Evolutionary conservation across 2,888 invertebrate species (phyloP).

Genomic region (Merodon equestris): DNA sequence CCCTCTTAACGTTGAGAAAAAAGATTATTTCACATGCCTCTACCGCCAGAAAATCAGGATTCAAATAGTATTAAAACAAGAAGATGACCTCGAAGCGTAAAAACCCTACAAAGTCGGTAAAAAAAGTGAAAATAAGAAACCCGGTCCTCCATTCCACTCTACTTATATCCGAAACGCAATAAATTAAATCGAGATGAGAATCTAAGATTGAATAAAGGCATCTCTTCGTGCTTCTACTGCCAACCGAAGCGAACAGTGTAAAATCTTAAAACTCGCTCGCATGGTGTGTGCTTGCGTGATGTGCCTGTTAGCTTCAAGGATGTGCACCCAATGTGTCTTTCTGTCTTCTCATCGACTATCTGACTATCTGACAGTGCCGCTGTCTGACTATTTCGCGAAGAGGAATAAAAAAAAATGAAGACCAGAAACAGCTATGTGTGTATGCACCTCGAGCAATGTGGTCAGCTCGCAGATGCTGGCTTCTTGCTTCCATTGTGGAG

Average conservation of each 20-base stretch:
- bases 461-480: conserved; percentile 18
- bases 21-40: too few relatives aligned
- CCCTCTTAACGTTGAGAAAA: too few relatives aligned
- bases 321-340: conserved; percentile 52
- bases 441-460: conserved; percentile 55
- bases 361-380: too few relatives aligned
- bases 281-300: conserved; percentile 36
- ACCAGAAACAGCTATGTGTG: conserved; percentile 35
- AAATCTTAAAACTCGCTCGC: conserved; percentile 6
- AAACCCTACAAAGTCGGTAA: background rate
- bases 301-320: conserved; percentile 32
- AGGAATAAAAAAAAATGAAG: too few relatives aligned
- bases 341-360: too few relatives aligned
- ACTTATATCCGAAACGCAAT: conserved; percentile 46
- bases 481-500: conserved; percentile 11
- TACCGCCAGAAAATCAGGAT: too few relatives aligned
- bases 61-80: too few relatives aligned
- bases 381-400: too few relatives aligned
- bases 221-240: background rate
- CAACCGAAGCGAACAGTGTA: background rate
- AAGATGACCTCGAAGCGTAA: too few relatives aligned
- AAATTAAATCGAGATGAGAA: conserved; percentile 57
- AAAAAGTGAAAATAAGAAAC: conserved; percentile 3
- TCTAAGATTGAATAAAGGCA: conserved; percentile 41
- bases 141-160: conserved; percentile 6